Evolutionary conservation across 2,113 vertebrate genomes (phyloP).

Genomic region (Rattus norvegicus): DNA sequence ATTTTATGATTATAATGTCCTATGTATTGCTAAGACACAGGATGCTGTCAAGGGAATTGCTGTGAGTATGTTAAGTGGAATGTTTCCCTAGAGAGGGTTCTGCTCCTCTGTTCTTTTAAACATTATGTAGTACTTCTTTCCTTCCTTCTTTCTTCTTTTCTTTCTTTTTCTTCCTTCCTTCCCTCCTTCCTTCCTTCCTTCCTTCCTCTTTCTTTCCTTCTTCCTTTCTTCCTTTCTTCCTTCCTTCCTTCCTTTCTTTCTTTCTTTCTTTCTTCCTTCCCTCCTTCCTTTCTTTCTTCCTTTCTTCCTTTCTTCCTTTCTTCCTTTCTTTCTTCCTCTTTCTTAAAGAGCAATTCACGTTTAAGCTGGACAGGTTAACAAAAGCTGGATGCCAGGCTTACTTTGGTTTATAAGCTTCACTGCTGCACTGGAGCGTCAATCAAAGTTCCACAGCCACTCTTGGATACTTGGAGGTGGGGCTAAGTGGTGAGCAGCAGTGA

Average conservation of each 20-base stretch:
- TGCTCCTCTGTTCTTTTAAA: slow-evolving; percentile 74
- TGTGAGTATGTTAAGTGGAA: slow-evolving; percentile 29
- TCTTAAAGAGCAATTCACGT: slow-evolving; percentile 58
- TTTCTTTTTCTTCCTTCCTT: no score
- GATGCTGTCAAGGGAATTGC: slow-evolving; percentile 49
- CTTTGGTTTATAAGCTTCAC: slow-evolving; percentile 37
- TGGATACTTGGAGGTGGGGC: slow-evolving; percentile 57
- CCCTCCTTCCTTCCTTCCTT: neutral
- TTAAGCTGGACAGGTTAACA: slow-evolving; percentile 34
- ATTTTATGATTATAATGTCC: neutral
- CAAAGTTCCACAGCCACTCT: slow-evolving; percentile 66
- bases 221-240: no score
- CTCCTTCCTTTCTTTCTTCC: no score
- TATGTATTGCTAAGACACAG: neutral
- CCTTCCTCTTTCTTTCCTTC: no score
- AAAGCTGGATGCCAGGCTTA: slow-evolving; percentile 15
- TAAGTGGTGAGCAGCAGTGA: neutral
- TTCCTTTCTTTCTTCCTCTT: fast-evolving
- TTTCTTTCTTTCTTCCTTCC: fast-evolving
- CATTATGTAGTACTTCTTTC: neutral
- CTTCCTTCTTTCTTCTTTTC: no score
- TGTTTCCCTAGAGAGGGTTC: slow-evolving; percentile 59
- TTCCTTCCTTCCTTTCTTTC: neutral
- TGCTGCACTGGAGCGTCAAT: slow-evolving; percentile 52
- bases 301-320: no score